These are phyloP conservation scores for Anser cygnoides DNA, from an alignment of 2,113 vertebrate genomes.

Conservation along the genomic window DNA sequence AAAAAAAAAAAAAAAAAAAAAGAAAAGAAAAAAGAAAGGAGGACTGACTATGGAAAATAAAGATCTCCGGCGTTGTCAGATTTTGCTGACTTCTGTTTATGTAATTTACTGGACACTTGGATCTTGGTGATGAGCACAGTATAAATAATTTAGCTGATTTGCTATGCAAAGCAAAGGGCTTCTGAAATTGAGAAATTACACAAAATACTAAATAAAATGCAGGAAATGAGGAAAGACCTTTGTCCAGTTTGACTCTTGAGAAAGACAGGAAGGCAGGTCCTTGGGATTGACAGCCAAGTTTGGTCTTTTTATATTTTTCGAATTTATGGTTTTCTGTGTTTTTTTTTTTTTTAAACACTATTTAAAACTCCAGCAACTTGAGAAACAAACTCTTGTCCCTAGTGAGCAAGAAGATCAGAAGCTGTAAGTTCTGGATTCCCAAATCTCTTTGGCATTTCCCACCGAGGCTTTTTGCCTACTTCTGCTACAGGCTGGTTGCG, in stretches of 20 bases:
- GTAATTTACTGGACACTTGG: not conserved
- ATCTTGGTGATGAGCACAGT: not conserved
- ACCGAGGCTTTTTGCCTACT: not conserved
- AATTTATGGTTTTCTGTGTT: not conserved
- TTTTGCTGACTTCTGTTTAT: conserved; percentile 27
- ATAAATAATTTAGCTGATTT: not conserved
- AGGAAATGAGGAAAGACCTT: not conserved
- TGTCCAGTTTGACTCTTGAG: not conserved
- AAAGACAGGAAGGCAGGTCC: not conserved
- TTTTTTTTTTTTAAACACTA: not conserved
- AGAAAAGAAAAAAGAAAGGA: not conserved
- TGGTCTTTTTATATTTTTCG: not conserved
- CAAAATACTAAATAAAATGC: not conserved
- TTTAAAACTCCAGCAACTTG: not conserved
- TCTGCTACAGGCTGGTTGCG: not conserved
- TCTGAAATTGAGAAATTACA: not conserved
- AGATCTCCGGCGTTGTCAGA: not conserved
- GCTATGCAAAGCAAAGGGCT: conserved; percentile 28
- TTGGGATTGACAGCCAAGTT: not conserved
- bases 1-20: not conserved
- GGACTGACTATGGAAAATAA: conserved; percentile 13
- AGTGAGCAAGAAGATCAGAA: not conserved
- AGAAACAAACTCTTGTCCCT: not conserved
- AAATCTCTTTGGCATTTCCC: not conserved
- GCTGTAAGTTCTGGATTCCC: not conserved